Base-by-base conservation (phyloP, 1,140 invertebrate genomes). In the Zaprionus ornatus region DNA sequence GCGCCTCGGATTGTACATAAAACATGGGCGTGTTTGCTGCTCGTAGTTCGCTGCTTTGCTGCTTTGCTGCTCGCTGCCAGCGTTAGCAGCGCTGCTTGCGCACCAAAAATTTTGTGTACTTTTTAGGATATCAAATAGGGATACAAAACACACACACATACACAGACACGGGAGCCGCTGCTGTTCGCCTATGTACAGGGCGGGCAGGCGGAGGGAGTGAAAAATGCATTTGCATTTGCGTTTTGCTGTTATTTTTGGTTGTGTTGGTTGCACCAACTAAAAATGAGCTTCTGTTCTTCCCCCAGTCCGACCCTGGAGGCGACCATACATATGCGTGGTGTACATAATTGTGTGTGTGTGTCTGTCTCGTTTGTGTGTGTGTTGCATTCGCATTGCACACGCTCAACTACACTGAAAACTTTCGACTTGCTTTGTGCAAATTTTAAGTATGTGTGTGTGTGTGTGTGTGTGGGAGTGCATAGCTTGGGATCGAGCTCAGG, bases 121-220 rank as follows among this genome's bases (percentile, higher is more conserved):
- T 91, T 91, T 91, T 91, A 91, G 88, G 88, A 91, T 91, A 77
- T 90, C 80, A 88, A 91, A 91, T 91, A 88, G 88, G 88, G 84
- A 90, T 87, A 91, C 82, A 76, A 77, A 67, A 10, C 67, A 52
- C 19, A 50, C 35, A 59, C 55, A 66, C 42, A 61, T 45, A 69
- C 66, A 59, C 25, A 72, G 48, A 59, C 59, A 55, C 12, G 37
- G 55, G 68, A 27, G 6, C 25, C 7, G 27, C 60, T 42, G 40
- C 29, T 10, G 15, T 15, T 40, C 37, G n/a, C 59, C 60, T 86
- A 82, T 82, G 45, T 87, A 87, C 52, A 17, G 13, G 3, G 15
- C 10, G 32, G 9, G 12, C 52, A 55, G 23, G 52, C 37, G 75
- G 9, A 32, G 80, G 77, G 77, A 80, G 80, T 78, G 59, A 74